These are phyloP conservation scores for Leptopterna dolabrata DNA, from an alignment of 2,888 invertebrate species.

Conservation along the genomic window DNA sequence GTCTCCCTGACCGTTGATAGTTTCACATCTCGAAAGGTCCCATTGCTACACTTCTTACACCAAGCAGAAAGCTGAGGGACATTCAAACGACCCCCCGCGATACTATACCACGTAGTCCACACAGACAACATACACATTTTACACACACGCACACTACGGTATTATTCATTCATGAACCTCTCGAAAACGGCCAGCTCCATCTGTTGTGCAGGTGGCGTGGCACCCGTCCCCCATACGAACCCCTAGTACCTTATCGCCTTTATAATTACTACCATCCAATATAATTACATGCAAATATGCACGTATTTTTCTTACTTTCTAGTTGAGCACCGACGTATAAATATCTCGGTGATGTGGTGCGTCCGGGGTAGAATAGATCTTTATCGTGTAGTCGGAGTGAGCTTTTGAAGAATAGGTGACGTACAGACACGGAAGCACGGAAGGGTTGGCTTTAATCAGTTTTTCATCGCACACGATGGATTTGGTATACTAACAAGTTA, in stretches of 20 bases:
- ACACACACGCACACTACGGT: neutral
- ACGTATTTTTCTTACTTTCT: neutral
- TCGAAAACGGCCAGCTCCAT: neutral
- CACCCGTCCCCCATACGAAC: neutral
- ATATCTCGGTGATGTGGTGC: neutral
- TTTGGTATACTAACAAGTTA: too few relatives aligned
- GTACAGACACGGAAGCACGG: too few relatives aligned
- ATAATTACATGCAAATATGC: neutral
- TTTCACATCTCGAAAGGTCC: neutral
- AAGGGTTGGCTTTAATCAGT: too few relatives aligned
- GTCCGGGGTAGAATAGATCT: neutral
- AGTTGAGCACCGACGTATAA: neutral
- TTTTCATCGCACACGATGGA: too few relatives aligned
- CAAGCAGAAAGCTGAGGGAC: neutral
- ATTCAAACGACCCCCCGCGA: neutral
- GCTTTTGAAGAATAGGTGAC: neutral
- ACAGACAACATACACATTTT: neutral
- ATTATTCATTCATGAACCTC: conserved; percentile 11
- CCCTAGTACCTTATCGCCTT: neutral
- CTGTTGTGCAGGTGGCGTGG: neutral
- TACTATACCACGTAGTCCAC: neutral
- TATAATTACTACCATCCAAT: neutral
- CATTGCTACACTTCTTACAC: neutral
- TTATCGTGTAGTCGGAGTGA: neutral
- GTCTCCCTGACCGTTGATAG: too few relatives aligned